Percentiles rank a stretch among this genome's conserved stretches.
Evolutionary conservation across 2,797 vertebrate species (phyloP).

Genomic region (Propithecus deckenii): DNA sequence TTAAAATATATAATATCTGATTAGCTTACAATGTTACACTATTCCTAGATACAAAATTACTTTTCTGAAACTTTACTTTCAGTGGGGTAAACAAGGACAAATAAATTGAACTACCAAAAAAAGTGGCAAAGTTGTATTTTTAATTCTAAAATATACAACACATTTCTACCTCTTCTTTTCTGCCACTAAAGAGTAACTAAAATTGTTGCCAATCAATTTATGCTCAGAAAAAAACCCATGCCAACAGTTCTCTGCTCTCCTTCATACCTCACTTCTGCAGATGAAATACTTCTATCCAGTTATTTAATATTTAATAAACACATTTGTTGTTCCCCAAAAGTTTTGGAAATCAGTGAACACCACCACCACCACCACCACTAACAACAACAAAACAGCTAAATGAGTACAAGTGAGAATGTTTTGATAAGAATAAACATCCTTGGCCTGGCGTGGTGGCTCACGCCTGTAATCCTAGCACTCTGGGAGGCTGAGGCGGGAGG

Average conservation of each 20-base stretch:
- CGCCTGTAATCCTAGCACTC: too few relatives aligned
- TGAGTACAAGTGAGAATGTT: background rate
- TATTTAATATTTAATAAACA: background rate
- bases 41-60: background rate
- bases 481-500: too few relatives aligned
- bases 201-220: background rate
- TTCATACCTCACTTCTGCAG: background rate
- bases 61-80: background rate
- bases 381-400: background rate
- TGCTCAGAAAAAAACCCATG: background rate
- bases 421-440: background rate
- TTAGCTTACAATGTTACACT: background rate
- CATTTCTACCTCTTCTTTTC: background rate
- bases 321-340: background rate
- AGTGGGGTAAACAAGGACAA: background rate
- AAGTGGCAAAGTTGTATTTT: background rate
- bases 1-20: background rate
- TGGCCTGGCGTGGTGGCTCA: too few relatives aligned
- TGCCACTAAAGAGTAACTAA: background rate
- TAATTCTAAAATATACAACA: background rate
- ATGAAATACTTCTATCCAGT: background rate
- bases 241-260: background rate
- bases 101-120: background rate
- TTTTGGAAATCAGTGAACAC: background rate
- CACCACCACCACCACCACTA: background rate